Base-by-base conservation (phyloP, 1,140 invertebrate species). In the Macrostomum lignano region DNA sequence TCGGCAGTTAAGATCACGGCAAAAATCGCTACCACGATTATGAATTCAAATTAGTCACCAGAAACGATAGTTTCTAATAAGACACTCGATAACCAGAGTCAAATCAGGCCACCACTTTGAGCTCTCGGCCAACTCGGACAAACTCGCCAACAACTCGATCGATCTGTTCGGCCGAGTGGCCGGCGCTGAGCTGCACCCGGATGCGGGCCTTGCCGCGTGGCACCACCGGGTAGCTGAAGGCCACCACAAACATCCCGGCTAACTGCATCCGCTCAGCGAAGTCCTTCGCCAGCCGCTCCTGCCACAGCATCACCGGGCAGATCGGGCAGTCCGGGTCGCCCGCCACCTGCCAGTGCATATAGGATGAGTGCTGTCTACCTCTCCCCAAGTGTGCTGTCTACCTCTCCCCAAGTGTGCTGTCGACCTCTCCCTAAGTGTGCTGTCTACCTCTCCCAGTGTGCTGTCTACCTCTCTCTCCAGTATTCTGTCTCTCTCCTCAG, bases 241-340 rank as follows among this genome's bases (percentile, higher is more conserved):
- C 78, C 44, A 86, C 74, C 1, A 88, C 79, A 58, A 82, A 88
- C 45, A 86, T 78, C 5, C 74, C 75, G n/a, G n/a, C n/a, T n/a
- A n/a, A n/a, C n/a, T n/a, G 58, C 73, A 84, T 78, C 52, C 70
- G 64, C 49, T 78, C 68, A 23, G 79, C 76, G 50, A 84, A 73
- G 21, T 52, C 55, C 11, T 66, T 63, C 2, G 78, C 75, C 2
- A 81, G 52, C 38, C 69, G 68, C 7, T 74, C 78, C 54, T 84
- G 75, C 13, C 72, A 73, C 20, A 84, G 58, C 71, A 84, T 76
- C 2, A 84, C 73, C 1, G 79, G 78, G 46, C 73, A 78, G 40
- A 88, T 86, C 3, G 78, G 74, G 60, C 84, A 78, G 45, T 56
- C 45, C 37, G 69, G 65, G 35, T 76, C 70, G 0, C 75, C 56